Percentiles rank a stretch among this genome's conserved stretches.
Evolutionary conservation across 2,888 invertebrate species (phyloP).

Genomic region (Drosophila melanocephala): DNA sequence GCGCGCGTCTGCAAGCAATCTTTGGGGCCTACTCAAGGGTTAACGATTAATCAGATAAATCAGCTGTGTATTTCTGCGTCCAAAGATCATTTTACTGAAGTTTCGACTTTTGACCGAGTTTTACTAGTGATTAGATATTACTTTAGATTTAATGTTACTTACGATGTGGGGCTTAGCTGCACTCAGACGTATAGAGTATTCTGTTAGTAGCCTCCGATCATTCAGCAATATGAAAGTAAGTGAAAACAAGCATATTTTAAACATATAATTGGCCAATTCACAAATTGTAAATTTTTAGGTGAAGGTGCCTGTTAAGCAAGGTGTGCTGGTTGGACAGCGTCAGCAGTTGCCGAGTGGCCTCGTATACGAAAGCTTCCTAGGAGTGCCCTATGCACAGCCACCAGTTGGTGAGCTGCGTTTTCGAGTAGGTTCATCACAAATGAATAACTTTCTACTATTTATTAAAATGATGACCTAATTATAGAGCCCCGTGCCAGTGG

Average conservation of each 20-base stretch:
- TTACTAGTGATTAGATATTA: conserved; percentile 25
- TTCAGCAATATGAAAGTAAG: conserved; percentile 62
- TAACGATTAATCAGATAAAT: conserved; percentile 31
- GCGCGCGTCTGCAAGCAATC: background rate
- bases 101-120: conserved; percentile 1
- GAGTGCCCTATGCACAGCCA: conserved; percentile 87
- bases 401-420: conserved; percentile 86
- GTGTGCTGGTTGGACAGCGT: conserved; percentile 86
- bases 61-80: conserved; percentile 43
- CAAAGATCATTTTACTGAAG: conserved; percentile 26
- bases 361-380: conserved; percentile 86
- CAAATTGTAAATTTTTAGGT: conserved; percentile 41
- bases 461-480: background rate
- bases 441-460: background rate
- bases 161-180: conserved; percentile 27
- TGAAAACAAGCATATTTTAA: background rate
- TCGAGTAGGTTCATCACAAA: conserved; percentile 68
- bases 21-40: conserved; percentile 23
- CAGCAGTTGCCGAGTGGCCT: conserved; percentile 84
- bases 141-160: background rate
- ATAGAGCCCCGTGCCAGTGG: conserved; percentile 81
- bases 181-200: conserved; percentile 7
- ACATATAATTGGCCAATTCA: background rate
- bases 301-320: conserved; percentile 85
- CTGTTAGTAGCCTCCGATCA: conserved; percentile 20